Evolutionary conservation across 2,113 vertebrate genomes (phyloP), one percentile per base, ranked within the genome.

Genomic region (Rhabdomys dilectus): DNA sequence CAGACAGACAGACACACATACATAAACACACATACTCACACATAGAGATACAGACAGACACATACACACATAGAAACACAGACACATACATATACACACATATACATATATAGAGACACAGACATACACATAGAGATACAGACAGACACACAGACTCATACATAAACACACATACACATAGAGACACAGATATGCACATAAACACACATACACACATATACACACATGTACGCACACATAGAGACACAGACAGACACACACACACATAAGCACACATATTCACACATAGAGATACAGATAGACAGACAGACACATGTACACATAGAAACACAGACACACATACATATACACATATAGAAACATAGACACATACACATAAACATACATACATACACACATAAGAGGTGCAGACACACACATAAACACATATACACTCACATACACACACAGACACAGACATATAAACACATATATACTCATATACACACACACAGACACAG

Each of bases 261-360:
- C 36, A 24, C 0, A 11, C 77, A 56, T 8, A 48, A 1, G 15
- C n/a, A 17, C 56, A 8, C n/a, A 2, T 13, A 5, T 21, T 4
- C 56, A 26, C 3, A 39, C 53, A 26, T 17, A 64, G 24, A 64
- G 24, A 26, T 24, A 62, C 22, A 62, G 16, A 60, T 17, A 60
- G 17, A 64, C 11, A 66, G 4, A 16, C 36, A 42, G 5, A 31
- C 29, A 51, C 76, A 45, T 2, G 26, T 2, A 45, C 0, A 39
- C 53, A 26, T 17, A 64, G 24, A 64, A 7, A 29, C 62, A 64
- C 24, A 64, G 17, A 60, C 58, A 60, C 4, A 64, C 4, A 66
- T 0, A 45, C 21, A 75, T 21, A 73, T 2, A 21, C 51, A 56
- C 9, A 80, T 34, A 60, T 12, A 84, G 13, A 39, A 36, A 39